Conservation (phyloP, 2,797 vertebrate species). For the Myoxocephalus aenaeus region DNA sequence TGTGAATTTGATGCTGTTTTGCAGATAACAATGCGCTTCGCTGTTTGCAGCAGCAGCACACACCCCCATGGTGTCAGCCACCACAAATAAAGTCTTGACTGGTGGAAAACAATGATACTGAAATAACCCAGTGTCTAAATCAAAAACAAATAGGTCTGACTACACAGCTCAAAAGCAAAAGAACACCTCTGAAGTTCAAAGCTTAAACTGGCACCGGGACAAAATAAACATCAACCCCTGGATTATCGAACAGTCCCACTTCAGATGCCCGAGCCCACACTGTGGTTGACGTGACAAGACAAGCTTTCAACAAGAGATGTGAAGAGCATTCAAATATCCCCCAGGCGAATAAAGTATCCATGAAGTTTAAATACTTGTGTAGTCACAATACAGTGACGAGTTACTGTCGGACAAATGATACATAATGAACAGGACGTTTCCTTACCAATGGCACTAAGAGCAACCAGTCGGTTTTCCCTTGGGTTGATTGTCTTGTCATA, state of each 20-base stretch:
- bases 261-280: slow-evolving; percentile 6
- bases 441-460: slow-evolving; percentile 91
- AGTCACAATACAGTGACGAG: background rate
- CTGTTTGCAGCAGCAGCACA: slow-evolving; percentile 18
- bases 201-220: slow-evolving; percentile 20
- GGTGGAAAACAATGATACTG: slow-evolving; percentile 7
- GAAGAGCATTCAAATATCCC: background rate
- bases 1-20: background rate
- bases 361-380: background rate
- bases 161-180: background rate
- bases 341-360: background rate
- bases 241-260: slow-evolving; percentile 23
- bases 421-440: background rate
- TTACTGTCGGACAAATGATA: background rate
- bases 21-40: slow-evolving; percentile 13
- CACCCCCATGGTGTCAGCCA: slow-evolving; percentile 21
- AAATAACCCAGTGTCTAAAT: slow-evolving; percentile 10
- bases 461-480: slow-evolving; percentile 91
- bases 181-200: slow-evolving; percentile 3
- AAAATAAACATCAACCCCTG: slow-evolving; percentile 43
- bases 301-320: slow-evolving; percentile 21
- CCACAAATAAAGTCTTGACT: slow-evolving; percentile 31
- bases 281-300: slow-evolving; percentile 15
- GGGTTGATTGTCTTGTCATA: slow-evolving; percentile 92
- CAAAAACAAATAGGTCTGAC: background rate